phyloP scores from a whole-genome alignment of 2,888 invertebrate species.

The Frankliniella intonsa region DNA sequence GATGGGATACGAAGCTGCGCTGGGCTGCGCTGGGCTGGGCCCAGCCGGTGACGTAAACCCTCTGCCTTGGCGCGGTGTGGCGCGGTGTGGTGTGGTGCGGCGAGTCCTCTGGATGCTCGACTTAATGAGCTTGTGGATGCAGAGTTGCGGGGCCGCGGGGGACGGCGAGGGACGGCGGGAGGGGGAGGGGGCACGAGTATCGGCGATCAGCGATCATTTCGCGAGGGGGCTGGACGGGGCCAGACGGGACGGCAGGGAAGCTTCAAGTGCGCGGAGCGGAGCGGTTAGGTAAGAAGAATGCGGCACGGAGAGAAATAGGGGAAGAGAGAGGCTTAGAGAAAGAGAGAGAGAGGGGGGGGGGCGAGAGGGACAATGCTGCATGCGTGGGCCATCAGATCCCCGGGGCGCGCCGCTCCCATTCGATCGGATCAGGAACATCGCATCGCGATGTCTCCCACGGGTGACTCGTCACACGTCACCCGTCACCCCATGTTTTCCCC shows the following conservation, averaged over 20 bases:
- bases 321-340: not conserved
- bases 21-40: not conserved
- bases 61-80: no score
- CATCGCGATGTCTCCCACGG: no score
- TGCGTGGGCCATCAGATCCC: no score
- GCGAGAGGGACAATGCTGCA: no score
- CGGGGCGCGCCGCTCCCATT: no score
- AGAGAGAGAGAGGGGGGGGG: no score
- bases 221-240: not conserved
- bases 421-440: no score
- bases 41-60: not conserved
- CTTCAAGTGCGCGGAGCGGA: not conserved
- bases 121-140: not conserved
- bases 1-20: not conserved
- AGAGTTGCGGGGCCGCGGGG: not conserved
- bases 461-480: no score
- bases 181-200: not conserved
- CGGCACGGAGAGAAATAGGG: not conserved
- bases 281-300: not conserved
- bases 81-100: no score
- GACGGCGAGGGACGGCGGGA: not conserved
- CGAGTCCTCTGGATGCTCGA: not conserved
- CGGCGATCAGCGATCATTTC: not conserved
- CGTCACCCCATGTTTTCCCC: no score
- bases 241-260: not conserved